Base-by-base conservation (phyloP, 2,888 invertebrate species). In the Pristionchus japonicus region DNA sequence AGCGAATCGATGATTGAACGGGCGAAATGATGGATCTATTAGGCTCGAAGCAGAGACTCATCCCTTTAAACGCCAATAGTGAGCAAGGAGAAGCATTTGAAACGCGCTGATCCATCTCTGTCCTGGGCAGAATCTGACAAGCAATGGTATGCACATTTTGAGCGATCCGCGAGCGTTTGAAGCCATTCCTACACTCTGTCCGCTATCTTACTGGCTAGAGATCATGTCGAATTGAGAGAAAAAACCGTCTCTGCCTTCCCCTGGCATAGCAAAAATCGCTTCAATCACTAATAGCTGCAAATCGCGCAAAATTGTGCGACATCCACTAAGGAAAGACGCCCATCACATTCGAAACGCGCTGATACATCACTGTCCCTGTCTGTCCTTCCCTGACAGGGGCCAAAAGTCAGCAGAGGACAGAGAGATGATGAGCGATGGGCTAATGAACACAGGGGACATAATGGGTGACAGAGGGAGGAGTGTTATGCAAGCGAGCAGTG, bases 341-440 rank as follows among this genome's bases (percentile, higher is more conserved):
- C n/a, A n/a, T n/a, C n/a, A n/a, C n/a, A n/a, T n/a, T n/a, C n/a
- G n/a, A n/a, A n/a, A n/a, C n/a, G n/a, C n/a, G n/a, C n/a, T n/a
- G n/a, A n/a, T n/a, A n/a, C n/a, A n/a, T n/a, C n/a, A n/a, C n/a
- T n/a, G n/a, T n/a, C n/a, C n/a, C n/a, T n/a, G n/a, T n/a, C n/a
- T n/a, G n/a, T n/a, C n/a, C n/a, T n/a, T n/a, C n/a, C n/a, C n/a
- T n/a, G n/a, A n/a, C n/a, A n/a, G n/a, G n/a, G n/a, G n/a, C 74
- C 9, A 20, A 23, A n/a, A 40, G 74, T 74, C 67, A 67, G 67
- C 17, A 17, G 70, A 64, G 20, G 43, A n/a, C n/a, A n/a, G n/a
- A n/a, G n/a, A n/a, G n/a, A n/a, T n/a, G n/a, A 74, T 74, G 74
- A 74, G 40, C 34, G 74, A 74, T 74, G 74, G 74, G 17, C 74